Base-by-base conservation (phyloP, 1,140 invertebrate species). In the Drosophila rhopaloa region DNA sequence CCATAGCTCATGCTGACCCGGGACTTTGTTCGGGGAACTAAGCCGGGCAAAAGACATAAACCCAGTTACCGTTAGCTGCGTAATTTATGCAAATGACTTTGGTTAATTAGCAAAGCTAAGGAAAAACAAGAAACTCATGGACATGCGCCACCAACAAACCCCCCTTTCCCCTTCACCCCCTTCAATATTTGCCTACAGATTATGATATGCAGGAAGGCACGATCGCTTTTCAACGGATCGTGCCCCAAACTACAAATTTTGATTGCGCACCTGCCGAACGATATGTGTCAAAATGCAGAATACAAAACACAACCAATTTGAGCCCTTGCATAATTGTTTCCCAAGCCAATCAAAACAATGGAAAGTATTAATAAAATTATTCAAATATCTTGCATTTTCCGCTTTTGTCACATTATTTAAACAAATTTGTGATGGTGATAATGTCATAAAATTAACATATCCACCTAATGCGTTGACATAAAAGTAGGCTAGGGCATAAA, bases 1-100 rank as follows among this genome's bases (percentile, higher is more conserved):
- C 29, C 37, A 14, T 46, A 55, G 61, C 43, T 71, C 40, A 41
- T 37, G 51, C 29, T 56, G 71, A 76, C 59, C 48, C 50, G 32
- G 40, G 32, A 48, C 40, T 44, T 37, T 37, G 56, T 58, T 24
- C 13, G 40, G 32, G 48, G 29, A 51, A 46, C 63, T 16, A 41
- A 65, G 51, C 58, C 76, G 73, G 81, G 85, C 82, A 85, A 81
- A 79, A 79, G 79, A 61, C 79, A 82, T 85, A 86, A 88, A 76
- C 75, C 76, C 76, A 65, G 85, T 88, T 79, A 88, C 83, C 79
- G 82, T 86, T 86, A 88, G 82, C 82, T 83, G 83, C 84, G 79
- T 88, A 89, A 86, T 79, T 88, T 85, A 86, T 86, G 82, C 79
- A 88, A 86, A 88, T 86, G 83, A 79, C 82, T 79, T 79, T 86